Conservation (phyloP, 2,797 vertebrate species). For the Eulemur rubriventer region DNA sequence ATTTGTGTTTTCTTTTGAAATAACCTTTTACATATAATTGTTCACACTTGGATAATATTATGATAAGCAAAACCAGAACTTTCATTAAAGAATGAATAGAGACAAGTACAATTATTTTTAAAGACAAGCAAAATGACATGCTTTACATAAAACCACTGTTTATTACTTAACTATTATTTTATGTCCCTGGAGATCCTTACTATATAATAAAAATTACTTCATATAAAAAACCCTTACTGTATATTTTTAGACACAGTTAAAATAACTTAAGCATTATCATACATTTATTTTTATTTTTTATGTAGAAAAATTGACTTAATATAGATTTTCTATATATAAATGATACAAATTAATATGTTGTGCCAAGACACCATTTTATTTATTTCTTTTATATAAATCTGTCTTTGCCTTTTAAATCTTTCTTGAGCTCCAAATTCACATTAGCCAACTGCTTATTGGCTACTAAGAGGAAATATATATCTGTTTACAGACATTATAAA, state of each 20-base stretch:
- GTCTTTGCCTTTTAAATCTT: neutral
- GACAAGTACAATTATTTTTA: neutral
- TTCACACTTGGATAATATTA: neutral
- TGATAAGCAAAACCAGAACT: neutral
- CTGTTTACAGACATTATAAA: neutral
- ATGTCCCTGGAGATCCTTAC: neutral
- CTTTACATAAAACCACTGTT: conserved; percentile 14
- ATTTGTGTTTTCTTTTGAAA: conserved; percentile 17
- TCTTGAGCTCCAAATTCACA: neutral
- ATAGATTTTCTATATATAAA: neutral
- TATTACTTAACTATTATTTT: conserved; percentile 7
- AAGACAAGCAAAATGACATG: neutral
- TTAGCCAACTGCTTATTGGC: neutral
- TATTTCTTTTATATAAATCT: neutral
- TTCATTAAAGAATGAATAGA: conserved; percentile 25
- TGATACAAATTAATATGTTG: neutral
- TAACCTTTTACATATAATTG: neutral
- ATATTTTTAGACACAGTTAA: neutral
- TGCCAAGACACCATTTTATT: neutral
- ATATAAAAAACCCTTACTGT: neutral
- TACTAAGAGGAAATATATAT: neutral
- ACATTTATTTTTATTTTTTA: neutral
- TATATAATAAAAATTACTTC: neutral
- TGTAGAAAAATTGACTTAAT: neutral
- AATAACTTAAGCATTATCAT: neutral